Evolutionary conservation across 2,113 vertebrate species (phyloP), one percentile per base, ranked within the genome.

Genomic region (Gnathonemus longibarbis): DNA sequence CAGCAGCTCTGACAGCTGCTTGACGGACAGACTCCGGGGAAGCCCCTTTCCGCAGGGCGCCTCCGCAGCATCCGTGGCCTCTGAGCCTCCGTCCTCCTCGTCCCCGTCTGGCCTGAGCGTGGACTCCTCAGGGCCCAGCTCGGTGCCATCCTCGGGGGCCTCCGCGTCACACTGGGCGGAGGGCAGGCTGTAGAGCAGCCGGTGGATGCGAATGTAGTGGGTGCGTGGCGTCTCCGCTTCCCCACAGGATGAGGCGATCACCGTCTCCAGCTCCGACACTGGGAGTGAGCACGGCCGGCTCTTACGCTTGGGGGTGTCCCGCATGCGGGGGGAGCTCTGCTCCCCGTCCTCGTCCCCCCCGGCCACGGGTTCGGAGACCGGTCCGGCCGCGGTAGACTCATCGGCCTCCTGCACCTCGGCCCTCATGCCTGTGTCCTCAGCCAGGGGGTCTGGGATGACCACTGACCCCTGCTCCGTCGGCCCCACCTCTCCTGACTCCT

Each of bases 131-230:
- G 90, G 92, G 42, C 48, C 91, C 24, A 91, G 91, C 3, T 92
- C 94, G 83, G 90, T 90, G 3, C 95, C 95, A 48, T 96, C 94
- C 11, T 96, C 95, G 4, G 97, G 96, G 17, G 90, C 93, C 0
- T 94, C 93, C 0, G 93, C 91, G 87, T 90, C 93, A 35, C 95
- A 92, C 90, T 93, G 97, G 3, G 97, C 97, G 0, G 97, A 97
- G 7, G 98, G 98, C 90, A 99, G 93, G 89, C 98, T 99, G 95
- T 99, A 98, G 7, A 99, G 97, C 70, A 99, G 95, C 89, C 98
- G 97, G 94, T 99, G 98, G 89, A 99, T 97, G 19, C 97, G 96
- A 89, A 99, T 98, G 94, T 99, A 99, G 93, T 99, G 98, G 0
- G 98, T 98, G 3, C 98, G 95, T 0, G 98, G 98, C 0, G 98